A percentile compares a stretch with the other conserved stretches of the same genome.
Conservation (phyloP, 1,140 invertebrate genomes). For the Trichonephila clavata region DNA sequence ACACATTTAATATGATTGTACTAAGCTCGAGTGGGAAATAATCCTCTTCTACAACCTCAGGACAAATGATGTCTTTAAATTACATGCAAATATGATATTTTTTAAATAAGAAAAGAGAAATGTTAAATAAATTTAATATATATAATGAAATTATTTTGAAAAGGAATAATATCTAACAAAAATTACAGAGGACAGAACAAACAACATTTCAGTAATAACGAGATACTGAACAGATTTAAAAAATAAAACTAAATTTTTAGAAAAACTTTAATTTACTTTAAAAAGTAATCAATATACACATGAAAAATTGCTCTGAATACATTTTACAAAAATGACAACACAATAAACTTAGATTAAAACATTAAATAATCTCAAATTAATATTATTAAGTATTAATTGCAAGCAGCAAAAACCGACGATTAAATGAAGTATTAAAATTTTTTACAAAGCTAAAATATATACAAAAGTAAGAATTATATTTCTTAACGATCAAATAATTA, state of each 20-base stretch:
- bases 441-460: not conserved
- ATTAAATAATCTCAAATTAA: not conserved
- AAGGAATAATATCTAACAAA: too few relatives aligned
- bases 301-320: too few relatives aligned
- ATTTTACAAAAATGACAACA: too few relatives aligned
- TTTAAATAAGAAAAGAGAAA: too few relatives aligned
- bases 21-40: conserved; percentile 10
- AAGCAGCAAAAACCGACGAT: not conserved
- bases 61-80: not conserved
- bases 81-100: not conserved
- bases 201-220: too few relatives aligned
- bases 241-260: too few relatives aligned
- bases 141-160: too few relatives aligned
- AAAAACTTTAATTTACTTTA: too few relatives aligned
- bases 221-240: too few relatives aligned
- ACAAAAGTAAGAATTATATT: not conserved
- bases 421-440: not conserved
- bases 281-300: too few relatives aligned
- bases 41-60: not conserved
- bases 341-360: not conserved
- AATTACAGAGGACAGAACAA: too few relatives aligned
- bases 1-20: not conserved
- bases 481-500: not conserved
- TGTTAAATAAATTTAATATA: too few relatives aligned
- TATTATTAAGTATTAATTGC: not conserved